Evolutionary conservation across 2,113 vertebrate species (phyloP).

Genomic region (Progne subis): DNA sequence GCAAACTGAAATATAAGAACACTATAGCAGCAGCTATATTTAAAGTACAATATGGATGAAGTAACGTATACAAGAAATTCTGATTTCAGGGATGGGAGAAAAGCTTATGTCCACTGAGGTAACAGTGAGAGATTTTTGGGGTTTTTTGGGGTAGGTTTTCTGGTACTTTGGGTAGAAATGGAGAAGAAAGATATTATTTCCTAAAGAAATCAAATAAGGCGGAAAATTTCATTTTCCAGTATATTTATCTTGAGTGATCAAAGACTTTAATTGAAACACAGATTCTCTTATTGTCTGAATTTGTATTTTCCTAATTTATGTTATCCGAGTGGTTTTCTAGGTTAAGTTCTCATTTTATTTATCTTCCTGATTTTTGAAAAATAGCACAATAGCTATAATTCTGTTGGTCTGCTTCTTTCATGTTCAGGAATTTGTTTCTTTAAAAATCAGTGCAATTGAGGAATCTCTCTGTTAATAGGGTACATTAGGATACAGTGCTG

Average conservation of each 20-base stretch:
- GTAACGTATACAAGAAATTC: background rate
- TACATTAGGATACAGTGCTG: slow-evolving; percentile 11
- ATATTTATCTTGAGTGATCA: background rate
- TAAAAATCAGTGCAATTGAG: background rate
- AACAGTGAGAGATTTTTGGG: background rate
- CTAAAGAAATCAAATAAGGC: background rate
- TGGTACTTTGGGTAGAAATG: background rate
- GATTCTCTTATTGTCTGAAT: background rate
- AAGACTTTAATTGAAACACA: background rate
- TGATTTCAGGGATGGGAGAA: background rate
- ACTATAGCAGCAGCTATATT: background rate
- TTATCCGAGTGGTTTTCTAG: background rate
- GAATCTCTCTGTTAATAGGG: slow-evolving; percentile 22
- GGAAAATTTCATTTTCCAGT: background rate
- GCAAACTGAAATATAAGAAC: background rate
- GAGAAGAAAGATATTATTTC: background rate
- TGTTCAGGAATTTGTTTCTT: background rate
- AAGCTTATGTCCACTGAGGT: background rate
- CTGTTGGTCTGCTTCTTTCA: background rate
- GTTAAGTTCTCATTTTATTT: background rate
- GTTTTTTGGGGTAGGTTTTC: background rate
- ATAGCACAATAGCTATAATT: background rate
- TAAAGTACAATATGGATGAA: background rate
- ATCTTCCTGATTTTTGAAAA: background rate
- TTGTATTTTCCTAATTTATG: background rate